Percentiles rank a stretch among this genome's conserved stretches.
Conservation (phyloP, 2,888 invertebrate genomes). For the Caenorhabditis sp. region DNA sequence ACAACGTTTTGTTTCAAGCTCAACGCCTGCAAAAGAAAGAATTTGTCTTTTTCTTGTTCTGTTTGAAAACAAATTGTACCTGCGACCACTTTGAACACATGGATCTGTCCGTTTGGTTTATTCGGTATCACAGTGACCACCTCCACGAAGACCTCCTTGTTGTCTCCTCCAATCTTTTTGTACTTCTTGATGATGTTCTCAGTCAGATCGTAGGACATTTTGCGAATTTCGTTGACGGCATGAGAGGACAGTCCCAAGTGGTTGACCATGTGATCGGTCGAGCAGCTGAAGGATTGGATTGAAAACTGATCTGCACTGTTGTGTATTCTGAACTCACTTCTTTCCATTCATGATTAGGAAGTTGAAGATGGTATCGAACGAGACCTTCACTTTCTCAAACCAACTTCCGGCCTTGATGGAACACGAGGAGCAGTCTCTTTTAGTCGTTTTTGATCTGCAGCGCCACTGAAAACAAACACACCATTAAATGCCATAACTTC, state of each 20-base stretch:
- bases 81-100: too few relatives aligned
- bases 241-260: conserved; percentile 10
- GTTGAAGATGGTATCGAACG: conserved; percentile 15
- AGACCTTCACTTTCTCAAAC: conserved; percentile 18
- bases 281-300: conserved; percentile 7
- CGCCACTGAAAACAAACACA: conserved; percentile 18
- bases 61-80: too few relatives aligned
- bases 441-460: conserved; percentile 16
- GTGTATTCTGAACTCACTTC: conserved; percentile 28
- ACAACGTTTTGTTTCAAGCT: background rate
- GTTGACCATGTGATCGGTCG: background rate
- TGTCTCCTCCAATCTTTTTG: background rate
- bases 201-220: conserved; percentile 3
- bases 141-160: conserved; percentile 9
- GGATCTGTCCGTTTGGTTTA: background rate
- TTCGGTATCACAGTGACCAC: background rate
- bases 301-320: background rate
- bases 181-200: background rate
- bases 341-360: conserved; percentile 20
- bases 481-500: too few relatives aligned
- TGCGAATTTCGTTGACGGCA: conserved; percentile 7
- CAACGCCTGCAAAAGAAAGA: too few relatives aligned
- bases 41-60: too few relatives aligned
- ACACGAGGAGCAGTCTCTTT: conserved; percentile 31
- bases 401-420: conserved; percentile 31